Conservation (phyloP, 2,888 invertebrate species). For the Tetanocera ferruginea region DNA sequence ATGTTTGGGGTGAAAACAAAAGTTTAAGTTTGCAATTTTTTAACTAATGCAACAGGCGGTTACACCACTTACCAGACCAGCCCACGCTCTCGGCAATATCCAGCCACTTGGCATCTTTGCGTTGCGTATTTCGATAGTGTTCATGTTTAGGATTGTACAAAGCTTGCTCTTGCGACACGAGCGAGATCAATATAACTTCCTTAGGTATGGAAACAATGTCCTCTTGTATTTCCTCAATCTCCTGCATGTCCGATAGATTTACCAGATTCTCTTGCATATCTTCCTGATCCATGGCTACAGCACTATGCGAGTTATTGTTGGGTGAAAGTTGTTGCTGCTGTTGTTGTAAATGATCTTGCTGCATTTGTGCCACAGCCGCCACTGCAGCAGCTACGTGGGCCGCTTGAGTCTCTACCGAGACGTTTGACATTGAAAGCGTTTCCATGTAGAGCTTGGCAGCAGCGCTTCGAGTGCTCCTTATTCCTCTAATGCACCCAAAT, state of each 20-base stretch:
- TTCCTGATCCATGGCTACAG: constrained; percentile 41
- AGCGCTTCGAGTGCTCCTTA: background rate
- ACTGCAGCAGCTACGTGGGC: constrained; percentile 26
- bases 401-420: constrained; percentile 43
- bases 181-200: constrained; percentile 60
- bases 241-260: constrained; percentile 54
- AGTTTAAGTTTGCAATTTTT: background rate
- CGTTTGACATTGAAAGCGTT: constrained; percentile 40
- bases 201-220: constrained; percentile 57
- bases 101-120: constrained; percentile 63
- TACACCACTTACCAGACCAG: constrained; percentile 59
- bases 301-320: background rate
- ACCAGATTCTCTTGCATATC: constrained; percentile 49
- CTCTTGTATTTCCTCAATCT: constrained; percentile 52
- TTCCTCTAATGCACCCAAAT: background rate
- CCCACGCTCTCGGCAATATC: constrained; percentile 61
- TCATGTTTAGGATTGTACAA: constrained; percentile 65
- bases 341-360: constrained; percentile 5
- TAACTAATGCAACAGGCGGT: background rate
- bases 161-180: constrained; percentile 63
- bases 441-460: constrained; percentile 27
- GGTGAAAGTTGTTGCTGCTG: constrained; percentile 34
- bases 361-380: constrained; percentile 11
- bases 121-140: constrained; percentile 60
- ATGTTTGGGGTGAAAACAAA: background rate